phyloP scores from a whole-genome alignment of 2,888 invertebrate species.

The Pinctada fucata region DNA sequence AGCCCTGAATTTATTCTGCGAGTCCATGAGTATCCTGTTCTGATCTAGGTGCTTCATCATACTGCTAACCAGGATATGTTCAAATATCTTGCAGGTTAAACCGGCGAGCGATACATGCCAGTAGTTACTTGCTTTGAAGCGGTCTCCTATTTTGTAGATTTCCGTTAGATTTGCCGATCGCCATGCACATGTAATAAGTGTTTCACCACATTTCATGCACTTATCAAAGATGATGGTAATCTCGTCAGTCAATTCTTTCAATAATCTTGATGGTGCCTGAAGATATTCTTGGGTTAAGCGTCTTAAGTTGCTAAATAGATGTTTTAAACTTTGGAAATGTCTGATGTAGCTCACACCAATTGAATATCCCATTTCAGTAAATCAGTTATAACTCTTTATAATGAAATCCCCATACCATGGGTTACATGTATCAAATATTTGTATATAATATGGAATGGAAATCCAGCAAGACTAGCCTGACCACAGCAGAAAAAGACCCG shows the following conservation, averaged over 20 bases:
- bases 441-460: too few relatives aligned
- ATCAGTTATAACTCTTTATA: too few relatives aligned
- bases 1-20: neutral
- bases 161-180: neutral
- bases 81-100: neutral
- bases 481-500: too few relatives aligned
- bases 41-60: neutral
- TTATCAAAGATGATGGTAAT: conserved; percentile 2
- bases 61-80: neutral
- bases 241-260: conserved; percentile 4
- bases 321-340: too few relatives aligned
- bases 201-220: neutral
- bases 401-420: too few relatives aligned
- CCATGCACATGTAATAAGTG: neutral
- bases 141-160: neutral
- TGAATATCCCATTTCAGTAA: too few relatives aligned
- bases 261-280: neutral
- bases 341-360: too few relatives aligned
- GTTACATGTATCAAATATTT: too few relatives aligned
- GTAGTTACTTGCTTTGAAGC: neutral
- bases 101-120: neutral
- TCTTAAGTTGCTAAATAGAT: neutral
- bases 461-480: too few relatives aligned
- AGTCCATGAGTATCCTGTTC: neutral
- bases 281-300: neutral